Base-by-base conservation (phyloP, 2,113 vertebrate species). In the Rhegmatorhina hoffmannsi region DNA sequence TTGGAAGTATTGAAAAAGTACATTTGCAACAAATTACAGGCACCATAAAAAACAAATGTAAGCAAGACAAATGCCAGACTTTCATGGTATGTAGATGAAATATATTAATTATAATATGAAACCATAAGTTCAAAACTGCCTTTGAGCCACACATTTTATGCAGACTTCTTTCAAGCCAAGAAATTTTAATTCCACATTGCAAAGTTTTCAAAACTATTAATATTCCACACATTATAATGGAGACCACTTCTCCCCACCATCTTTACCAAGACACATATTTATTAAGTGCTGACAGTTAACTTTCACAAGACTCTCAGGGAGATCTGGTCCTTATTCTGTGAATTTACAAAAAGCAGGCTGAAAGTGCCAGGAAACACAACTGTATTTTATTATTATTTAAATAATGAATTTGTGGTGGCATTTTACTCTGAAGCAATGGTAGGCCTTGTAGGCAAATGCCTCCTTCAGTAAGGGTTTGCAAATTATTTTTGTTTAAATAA, bases 251-350 rank as follows among this genome's bases (percentile, higher is more conserved):
- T 87, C 66, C 86, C 59, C 58, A 44, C 53, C 70, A 46, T 64
- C 74, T 87, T 75, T 25, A 68, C 49, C 9, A 28, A 85, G 66
- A 73, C 33, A 47, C 25, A 11, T 66, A 95, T 95, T 97, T 96
- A 93, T 93, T 93, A 96, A 84, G 83, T 89, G 93, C 92, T 87
- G 92, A 94, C 86, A 93, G 76, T 47, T 93, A 81, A 92, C 86
- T 95, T 96, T 64, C 94, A 94, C 2, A 14, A 90, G 72, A 89
- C 79, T 92, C 87, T 60, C 28, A 34, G 59, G 72, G 82, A 87
- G 92, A 90, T 86, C 85, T 96, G 87, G 60, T 90, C 90, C 56
- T 89, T 88, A 84, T 94, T 88, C 76, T 60, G 69, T 11, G 28
- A 84, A 81, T 80, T 92, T 74, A 90, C 34, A 89, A 85, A 90